Conservation (phyloP, 2,113 vertebrate genomes). For the Eurypyga helias region DNA sequence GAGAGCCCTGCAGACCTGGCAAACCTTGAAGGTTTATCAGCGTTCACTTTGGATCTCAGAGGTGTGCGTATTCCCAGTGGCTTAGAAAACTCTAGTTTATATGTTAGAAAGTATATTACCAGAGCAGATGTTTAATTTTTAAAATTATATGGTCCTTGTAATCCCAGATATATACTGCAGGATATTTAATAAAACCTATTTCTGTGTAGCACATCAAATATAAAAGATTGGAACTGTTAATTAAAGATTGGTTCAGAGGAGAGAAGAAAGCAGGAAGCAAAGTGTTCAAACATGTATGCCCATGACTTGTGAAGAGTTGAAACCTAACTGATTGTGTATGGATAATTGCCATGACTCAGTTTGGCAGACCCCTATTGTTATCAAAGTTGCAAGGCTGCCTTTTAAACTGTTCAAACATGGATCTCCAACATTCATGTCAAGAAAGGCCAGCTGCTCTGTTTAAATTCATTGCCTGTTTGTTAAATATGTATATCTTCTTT, state of each 20-base stretch:
- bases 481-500: not conserved
- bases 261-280: not conserved
- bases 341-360: constrained; percentile 50
- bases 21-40: constrained; percentile 42
- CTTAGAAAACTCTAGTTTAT: not conserved
- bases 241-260: constrained; percentile 11
- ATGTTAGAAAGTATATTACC: not conserved
- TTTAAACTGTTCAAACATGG: constrained; percentile 26
- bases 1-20: constrained; percentile 9
- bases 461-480: constrained; percentile 16
- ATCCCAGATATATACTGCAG: not conserved
- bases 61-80: not conserved
- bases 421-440: not conserved
- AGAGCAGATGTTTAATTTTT: constrained; percentile 29
- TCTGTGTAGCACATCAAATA: not conserved
- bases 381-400: not conserved
- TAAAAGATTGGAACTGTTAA: not conserved
- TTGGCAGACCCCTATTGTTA: not conserved
- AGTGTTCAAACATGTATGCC: not conserved
- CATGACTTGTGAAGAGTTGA: not conserved
- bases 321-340: constrained; percentile 16
- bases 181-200: not conserved
- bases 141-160: not conserved
- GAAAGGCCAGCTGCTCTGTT: constrained; percentile 20
- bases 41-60: constrained; percentile 6